Evolutionary conservation across 1,140 invertebrate species (phyloP), one percentile per base, ranked within the genome.

Genomic region (Anoplophora glabripennis): DNA sequence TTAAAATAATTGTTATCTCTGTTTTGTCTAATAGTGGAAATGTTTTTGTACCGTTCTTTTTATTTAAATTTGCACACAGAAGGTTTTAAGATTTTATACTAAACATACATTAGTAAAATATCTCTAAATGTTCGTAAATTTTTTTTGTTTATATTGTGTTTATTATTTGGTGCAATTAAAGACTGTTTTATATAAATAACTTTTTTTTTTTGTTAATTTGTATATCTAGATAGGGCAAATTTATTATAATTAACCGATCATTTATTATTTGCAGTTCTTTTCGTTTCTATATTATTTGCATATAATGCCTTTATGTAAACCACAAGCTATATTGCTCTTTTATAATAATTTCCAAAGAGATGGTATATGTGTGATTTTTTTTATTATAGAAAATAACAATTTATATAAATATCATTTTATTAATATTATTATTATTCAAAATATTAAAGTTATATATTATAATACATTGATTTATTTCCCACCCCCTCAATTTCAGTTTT

Each of bases 351-450:
- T 70, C 71, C 71, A 72, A 72, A 72, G 71, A 72, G 61, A 68
- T 65, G 65, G 68, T 69, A 68, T 70, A 66, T 64, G 68, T 71
- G 69, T 72, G 70, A 72, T 69, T 72, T 71, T 68, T 71, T 63
- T n/a, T n/a, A n/a, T n/a, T n/a, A 64, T 66, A 66, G 67, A 63
- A 49, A 67, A 61, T 68, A 67, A 69, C 63, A 63, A n/a, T 64
- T 68, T 67, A 59, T 67, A 65, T 66, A 57, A 63, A 67, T 68
- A 67, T 70, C 66, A 68, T 70, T 70, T 70, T 70, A 70, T 70
- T 69, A 69, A 58, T 67, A 66, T 59, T 63, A 69, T 64, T 62
- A 68, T 64, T 59, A n/a, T n/a, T n/a, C 63, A 62, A 60, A 64
- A 63, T 57, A 66, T 57, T 63, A 67, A 65, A 66, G 61, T 56